Conservation (phyloP, 2,888 invertebrate species). For the Tinea trinotella region DNA sequence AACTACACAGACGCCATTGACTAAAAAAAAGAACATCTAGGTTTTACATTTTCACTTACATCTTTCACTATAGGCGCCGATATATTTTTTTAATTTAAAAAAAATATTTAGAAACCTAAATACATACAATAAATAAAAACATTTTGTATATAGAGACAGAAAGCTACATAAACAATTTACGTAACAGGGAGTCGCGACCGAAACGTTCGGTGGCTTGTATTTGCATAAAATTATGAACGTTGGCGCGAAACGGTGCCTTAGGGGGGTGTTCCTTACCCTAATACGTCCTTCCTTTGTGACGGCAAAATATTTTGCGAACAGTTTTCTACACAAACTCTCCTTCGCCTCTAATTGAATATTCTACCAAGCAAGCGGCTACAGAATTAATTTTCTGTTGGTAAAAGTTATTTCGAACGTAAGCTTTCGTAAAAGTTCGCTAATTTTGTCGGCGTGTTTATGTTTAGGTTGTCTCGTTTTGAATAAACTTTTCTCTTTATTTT, state of each 20-base stretch:
- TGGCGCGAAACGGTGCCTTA: slow-evolving; percentile 23
- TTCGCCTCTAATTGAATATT: slow-evolving; percentile 58
- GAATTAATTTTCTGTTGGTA: slow-evolving; percentile 26
- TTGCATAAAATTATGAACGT: slow-evolving; percentile 50
- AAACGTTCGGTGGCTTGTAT: slow-evolving; percentile 31
- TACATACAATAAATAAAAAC: background rate
- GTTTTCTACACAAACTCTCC: slow-evolving; percentile 60
- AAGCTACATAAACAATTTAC: slow-evolving; percentile 52
- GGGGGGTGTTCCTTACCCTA: slow-evolving; percentile 31
- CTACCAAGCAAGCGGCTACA: slow-evolving; percentile 29
- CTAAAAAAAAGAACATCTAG: too few species aligned
- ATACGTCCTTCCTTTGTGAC: slow-evolving; percentile 66
- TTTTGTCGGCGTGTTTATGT: background rate
- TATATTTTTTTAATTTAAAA: too few species aligned
- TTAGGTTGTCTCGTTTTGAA: too few species aligned
- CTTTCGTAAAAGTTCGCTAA: slow-evolving; percentile 12
- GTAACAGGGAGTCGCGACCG: slow-evolving; percentile 28
- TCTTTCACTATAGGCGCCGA: too few species aligned
- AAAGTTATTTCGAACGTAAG: slow-evolving; percentile 28
- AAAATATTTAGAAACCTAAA: too few species aligned
- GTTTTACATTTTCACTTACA: too few species aligned
- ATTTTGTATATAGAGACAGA: slow-evolving; percentile 24
- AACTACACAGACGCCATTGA: too few species aligned
- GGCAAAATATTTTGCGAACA: slow-evolving; percentile 69
- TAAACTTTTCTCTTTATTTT: too few species aligned